Evolutionary conservation across 2,888 invertebrate species (phyloP), one percentile per base, ranked within the genome.

Genomic region (Yponomeuta malinellus): DNA sequence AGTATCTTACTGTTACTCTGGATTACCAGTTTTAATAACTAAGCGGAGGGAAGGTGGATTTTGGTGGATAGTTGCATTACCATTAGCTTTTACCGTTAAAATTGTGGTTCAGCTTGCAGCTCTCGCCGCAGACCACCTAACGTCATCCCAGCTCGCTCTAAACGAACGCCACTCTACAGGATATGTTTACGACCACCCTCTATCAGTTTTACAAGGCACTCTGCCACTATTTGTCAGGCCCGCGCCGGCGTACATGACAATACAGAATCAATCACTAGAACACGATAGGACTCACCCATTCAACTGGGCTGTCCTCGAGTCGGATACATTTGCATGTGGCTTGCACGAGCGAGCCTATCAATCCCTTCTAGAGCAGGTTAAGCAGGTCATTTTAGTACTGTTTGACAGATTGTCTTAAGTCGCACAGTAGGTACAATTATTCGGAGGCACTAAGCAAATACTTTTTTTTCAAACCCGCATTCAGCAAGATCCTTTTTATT

Each of bases 201-300:
- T 59, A 15, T 59, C 52, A 59, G 52, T 59, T 59, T 59, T 59
- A 59, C 52, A 59, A 59, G 52, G 52, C 52, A 59, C 15, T 59
- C 15, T 59, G 52, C 52, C 52, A 59, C 52, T 59, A 59, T 59
- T 59, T 59, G 52, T 59, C 52, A 59, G 52, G 52, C 52, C 52
- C 52, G 52, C 52, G 52, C 52, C 52, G 52, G 52, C 52, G 15
- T 43, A 59, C 52, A 15, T 59, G 52, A 59, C 52, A 59, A 59
- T 59, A 15, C 52, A 59, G 15, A 59, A 59, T 59, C 52, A 59
- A 59, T 59, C 52, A 59, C 52, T 59, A 59, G 52, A 12, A 59
- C 15, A 59, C 15, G 52, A 59, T 59, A 59, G 15, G 23, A 23
- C 23, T 1, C 23, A 59, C 52, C 52, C 15, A 59, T 59, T 59